A percentile compares a stretch with the other conserved stretches of the same genome.
Conservation (phyloP, 2,113 vertebrate species). For the Cariama cristata region DNA sequence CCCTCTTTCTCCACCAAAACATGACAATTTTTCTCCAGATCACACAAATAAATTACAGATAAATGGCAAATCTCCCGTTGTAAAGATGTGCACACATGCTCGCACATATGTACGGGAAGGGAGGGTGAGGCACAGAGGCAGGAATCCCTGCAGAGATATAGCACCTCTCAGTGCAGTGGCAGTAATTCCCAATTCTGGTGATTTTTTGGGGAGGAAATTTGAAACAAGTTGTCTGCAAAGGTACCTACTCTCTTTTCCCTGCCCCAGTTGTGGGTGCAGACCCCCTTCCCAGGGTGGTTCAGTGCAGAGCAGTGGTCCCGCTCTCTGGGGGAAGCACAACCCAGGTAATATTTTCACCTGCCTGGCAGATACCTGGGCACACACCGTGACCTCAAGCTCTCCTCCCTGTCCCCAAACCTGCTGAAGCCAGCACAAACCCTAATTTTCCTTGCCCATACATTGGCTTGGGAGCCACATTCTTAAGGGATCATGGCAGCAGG, state of each 20-base stretch:
- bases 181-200: not conserved
- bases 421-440: not conserved
- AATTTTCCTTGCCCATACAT: not conserved
- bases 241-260: not conserved
- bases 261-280: not conserved
- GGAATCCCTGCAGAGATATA: not conserved
- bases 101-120: rapidly evolving
- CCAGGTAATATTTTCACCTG: not conserved
- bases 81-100: not conserved
- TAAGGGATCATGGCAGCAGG: conserved; percentile 3
- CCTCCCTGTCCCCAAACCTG: not conserved
- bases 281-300: not conserved
- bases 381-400: not conserved
- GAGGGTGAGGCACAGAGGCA: not conserved
- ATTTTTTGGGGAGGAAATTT: not conserved
- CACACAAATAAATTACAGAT: not conserved
- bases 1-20: not conserved
- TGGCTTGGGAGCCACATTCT: not conserved
- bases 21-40: not conserved
- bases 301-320: not conserved
- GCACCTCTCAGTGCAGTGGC: not conserved
- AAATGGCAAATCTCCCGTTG: not conserved
- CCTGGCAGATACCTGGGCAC: not conserved
- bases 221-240: conserved; percentile 22
- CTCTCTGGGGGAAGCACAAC: not conserved